Evolutionary conservation across 2,888 invertebrate genomes (phyloP).

Genomic region (Leistus spinibarbis): DNA sequence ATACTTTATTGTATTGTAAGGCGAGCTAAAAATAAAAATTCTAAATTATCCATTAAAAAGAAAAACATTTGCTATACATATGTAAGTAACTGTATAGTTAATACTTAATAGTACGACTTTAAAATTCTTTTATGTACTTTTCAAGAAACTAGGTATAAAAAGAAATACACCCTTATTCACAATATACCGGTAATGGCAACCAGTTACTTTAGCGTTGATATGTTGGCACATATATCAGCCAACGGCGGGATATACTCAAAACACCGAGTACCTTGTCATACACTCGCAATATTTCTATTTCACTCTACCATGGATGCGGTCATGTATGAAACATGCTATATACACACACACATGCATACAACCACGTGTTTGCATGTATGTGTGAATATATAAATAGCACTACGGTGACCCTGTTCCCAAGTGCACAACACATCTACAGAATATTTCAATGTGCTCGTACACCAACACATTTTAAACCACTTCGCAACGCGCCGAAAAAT

Average conservation of each 20-base stretch:
- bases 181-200: neutral
- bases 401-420: neutral
- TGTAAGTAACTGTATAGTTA: neutral
- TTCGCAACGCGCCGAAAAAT: neutral
- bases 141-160: neutral
- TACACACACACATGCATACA: neutral
- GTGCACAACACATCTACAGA: neutral
- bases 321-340: neutral
- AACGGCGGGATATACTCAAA: neutral
- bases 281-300: neutral
- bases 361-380: neutral
- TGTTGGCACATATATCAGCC: neutral
- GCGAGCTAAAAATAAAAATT: neutral
- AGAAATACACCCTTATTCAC: neutral
- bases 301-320: neutral
- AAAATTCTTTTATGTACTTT: neutral
- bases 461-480: neutral
- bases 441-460: neutral
- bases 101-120: neutral
- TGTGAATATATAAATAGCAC: neutral
- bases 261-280: neutral
- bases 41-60: neutral
- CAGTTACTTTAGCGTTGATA: neutral
- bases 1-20: no score
- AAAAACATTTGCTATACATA: neutral